These are phyloP conservation scores for Globicephala melas DNA, from an alignment of 2,113 vertebrate species.

Conservation along the genomic window DNA sequence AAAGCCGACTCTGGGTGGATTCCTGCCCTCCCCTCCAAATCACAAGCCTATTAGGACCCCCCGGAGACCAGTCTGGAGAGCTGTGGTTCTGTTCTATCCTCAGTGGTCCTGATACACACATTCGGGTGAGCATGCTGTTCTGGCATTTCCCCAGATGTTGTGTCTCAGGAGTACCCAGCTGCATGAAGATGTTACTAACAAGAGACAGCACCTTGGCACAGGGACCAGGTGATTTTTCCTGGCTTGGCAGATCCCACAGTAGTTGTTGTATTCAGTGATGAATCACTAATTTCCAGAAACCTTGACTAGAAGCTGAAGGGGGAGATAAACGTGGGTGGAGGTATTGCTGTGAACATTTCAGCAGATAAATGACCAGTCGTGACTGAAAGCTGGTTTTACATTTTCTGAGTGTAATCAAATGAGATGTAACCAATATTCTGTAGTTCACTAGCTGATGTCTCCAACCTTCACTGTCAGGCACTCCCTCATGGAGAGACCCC, in stretches of 20 bases:
- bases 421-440: slow-evolving; percentile 68
- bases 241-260: slow-evolving; percentile 35
- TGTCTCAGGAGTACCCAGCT: too few relatives aligned
- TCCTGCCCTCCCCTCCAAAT: background rate
- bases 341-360: background rate
- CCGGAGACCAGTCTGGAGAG: background rate
- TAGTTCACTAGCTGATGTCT: slow-evolving; percentile 66
- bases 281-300: slow-evolving; percentile 73
- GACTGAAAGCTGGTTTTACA: slow-evolving; percentile 60
- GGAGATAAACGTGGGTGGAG: slow-evolving; percentile 61
- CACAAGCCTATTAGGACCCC: background rate
- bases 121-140: accelerated
- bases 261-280: slow-evolving; percentile 47
- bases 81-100: background rate
- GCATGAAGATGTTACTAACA: background rate
- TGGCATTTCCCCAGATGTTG: accelerated
- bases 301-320: slow-evolving; percentile 65
- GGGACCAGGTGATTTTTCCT: slow-evolving; percentile 28
- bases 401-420: slow-evolving; percentile 66
- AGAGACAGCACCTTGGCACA: slow-evolving; percentile 35
- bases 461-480: slow-evolving; percentile 33
- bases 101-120: background rate
- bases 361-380: slow-evolving; percentile 64
- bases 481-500: background rate
- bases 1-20: background rate